Base-by-base conservation (phyloP, 2,113 vertebrate species). In the Paramisgurnus dabryanus region DNA sequence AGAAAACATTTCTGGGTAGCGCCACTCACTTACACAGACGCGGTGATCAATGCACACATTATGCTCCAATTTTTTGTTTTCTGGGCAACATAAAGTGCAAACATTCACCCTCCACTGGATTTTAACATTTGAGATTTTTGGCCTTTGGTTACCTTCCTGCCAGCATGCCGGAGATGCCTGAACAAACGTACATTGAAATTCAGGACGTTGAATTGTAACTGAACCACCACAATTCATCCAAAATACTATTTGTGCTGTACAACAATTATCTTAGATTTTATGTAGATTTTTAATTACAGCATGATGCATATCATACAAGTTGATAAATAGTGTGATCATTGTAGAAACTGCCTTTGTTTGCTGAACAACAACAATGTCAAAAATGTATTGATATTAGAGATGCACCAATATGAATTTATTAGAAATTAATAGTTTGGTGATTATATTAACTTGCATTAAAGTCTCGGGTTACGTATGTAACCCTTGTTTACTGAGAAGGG, bases 1-100 rank as follows among this genome's bases (percentile, higher is more conserved):
- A 80, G 78, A 82, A 84, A 87, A 87, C 78, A 83, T 76, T 81
- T 78, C 71, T 78, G 66, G 74, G 18, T 80, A 47, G 66, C 18
- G 40, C 82, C 65, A 63, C 41, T 57, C 64, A 73, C 65, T 79
- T 18, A 69, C 76, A 70, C 76, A 65, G 55, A 55, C 76, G 39
- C 39, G 55, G 61, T 73, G 81, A 71, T 85, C 70, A 71, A 76
- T 68, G 76, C 41, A 57, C 66, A 79, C 82, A 81, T 81, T 81
- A 82, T 77, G 45, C 78, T 77, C 55, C 10, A 55, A 39, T 85
- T 67, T 81, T 82, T 76, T 83, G 81, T 74, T 85, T 83, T 68
- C 84, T 73, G 71, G 80, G 76, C 50, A 82, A 82, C 49, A 69
- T 69, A 49, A 78, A 84, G 67, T 68, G 43, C 45, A 67, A 53